These are phyloP conservation scores for Aplodontia rufa DNA, from an alignment of 2,113 vertebrate species.

Conservation along the genomic window DNA sequence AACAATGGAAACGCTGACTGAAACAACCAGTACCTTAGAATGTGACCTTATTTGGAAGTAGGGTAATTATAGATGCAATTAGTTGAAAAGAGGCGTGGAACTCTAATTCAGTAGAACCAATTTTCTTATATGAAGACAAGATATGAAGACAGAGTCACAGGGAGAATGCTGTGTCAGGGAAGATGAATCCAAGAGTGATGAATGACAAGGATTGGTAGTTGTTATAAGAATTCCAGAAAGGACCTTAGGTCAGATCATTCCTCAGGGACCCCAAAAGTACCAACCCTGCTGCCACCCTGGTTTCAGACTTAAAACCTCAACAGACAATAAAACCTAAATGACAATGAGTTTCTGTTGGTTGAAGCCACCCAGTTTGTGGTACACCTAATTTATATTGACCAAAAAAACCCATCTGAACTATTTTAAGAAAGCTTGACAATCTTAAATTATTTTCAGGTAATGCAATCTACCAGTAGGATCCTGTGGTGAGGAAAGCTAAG, in stretches of 20 bases:
- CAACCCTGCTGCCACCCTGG: accelerated
- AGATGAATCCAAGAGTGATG: neutral
- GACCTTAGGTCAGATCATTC: accelerated
- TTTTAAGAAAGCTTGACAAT: conserved; percentile 51
- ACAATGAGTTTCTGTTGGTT: neutral
- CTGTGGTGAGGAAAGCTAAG: conserved; percentile 33
- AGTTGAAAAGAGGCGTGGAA: neutral
- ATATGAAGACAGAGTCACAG: neutral
- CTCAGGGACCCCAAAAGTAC: neutral
- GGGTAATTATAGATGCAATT: neutral
- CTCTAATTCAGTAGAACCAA: neutral
- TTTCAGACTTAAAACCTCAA: neutral
- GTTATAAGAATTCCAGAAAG: accelerated
- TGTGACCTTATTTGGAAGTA: neutral
- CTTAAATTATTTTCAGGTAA: neutral
- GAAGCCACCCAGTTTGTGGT: neutral
- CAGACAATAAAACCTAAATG: neutral
- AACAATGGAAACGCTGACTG: too few relatives aligned
- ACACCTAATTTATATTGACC: neutral
- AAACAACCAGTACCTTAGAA: neutral
- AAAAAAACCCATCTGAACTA: neutral
- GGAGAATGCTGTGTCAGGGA: neutral
- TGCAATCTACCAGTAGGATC: neutral
- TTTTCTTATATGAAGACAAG: neutral
- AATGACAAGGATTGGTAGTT: neutral